Evolutionary conservation across 2,888 invertebrate species (phyloP).

Genomic region (Pachymerium ferrugineum): DNA sequence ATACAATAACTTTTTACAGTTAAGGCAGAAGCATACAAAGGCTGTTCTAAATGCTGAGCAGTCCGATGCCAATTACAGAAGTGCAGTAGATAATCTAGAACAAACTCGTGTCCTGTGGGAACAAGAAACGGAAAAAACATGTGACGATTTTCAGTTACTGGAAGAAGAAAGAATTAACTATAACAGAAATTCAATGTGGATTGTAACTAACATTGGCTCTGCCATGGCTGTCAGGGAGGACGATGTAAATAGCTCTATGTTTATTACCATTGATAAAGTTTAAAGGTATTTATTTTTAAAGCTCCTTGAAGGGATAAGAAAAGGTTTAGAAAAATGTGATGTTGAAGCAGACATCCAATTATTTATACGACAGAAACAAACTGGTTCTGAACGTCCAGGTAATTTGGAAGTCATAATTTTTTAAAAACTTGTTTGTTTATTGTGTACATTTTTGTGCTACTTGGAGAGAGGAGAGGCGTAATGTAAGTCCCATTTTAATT

Average conservation of each 20-base stretch:
- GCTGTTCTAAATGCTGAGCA: slow-evolving; percentile 29
- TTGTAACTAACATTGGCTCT: slow-evolving; percentile 35
- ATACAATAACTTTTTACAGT: slow-evolving; percentile 30
- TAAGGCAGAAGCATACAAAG: slow-evolving; percentile 34
- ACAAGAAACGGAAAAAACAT: slow-evolving; percentile 34
- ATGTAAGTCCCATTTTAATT: slow-evolving; percentile 27
- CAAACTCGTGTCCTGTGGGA: slow-evolving; percentile 32
- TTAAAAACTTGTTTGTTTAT: neutral
- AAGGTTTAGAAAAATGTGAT: slow-evolving; percentile 32
- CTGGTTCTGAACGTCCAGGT: slow-evolving; percentile 35
- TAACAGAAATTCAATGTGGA: slow-evolving; percentile 35
- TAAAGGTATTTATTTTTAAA: slow-evolving; percentile 3
- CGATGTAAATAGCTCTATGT: slow-evolving; percentile 26
- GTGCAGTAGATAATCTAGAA: slow-evolving; percentile 33
- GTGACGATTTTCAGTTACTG: slow-evolving; percentile 33
- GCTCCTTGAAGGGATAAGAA: slow-evolving; percentile 34
- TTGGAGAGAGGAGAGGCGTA: slow-evolving; percentile 14
- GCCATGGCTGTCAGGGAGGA: slow-evolving; percentile 34
- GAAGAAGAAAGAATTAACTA: slow-evolving; percentile 35
- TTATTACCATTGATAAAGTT: neutral
- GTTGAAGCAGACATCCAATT: slow-evolving; percentile 32
- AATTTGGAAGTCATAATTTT: neutral
- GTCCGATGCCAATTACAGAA: slow-evolving; percentile 30
- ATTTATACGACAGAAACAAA: slow-evolving; percentile 33
- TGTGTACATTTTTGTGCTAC: slow-evolving; percentile 12